Evolutionary conservation across 2,888 invertebrate genomes (phyloP).

Genomic region (Reticulitermes lucifugus): DNA sequence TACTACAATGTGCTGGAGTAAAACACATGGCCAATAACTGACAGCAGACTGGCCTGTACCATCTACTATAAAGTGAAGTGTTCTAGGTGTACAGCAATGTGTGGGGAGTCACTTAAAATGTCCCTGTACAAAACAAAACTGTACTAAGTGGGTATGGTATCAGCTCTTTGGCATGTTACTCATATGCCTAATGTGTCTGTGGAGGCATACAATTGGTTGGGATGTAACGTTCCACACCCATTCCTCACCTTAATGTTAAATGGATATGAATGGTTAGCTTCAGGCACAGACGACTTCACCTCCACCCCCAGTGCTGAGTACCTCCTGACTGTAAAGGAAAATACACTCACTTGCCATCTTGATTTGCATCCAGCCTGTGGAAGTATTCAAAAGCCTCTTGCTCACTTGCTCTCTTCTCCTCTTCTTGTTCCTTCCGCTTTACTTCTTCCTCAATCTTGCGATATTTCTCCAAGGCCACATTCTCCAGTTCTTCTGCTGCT

Average conservation of each 20-base stretch:
- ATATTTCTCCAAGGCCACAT: slow-evolving; percentile 80
- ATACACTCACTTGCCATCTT: slow-evolving; percentile 71
- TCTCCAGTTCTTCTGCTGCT: slow-evolving; percentile 79
- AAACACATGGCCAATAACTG: too few species aligned
- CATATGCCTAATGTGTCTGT: neutral
- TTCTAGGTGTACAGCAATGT: too few species aligned
- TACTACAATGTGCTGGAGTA: too few species aligned
- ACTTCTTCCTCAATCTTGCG: slow-evolving; percentile 72
- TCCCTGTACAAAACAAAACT: too few species aligned
- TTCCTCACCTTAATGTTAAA: too few species aligned
- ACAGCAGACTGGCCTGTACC: too few species aligned
- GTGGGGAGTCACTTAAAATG: too few species aligned
- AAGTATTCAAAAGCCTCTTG: slow-evolving; percentile 82
- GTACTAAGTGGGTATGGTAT: too few species aligned
- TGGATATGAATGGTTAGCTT: too few species aligned
- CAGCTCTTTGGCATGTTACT: neutral
- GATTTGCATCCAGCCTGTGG: slow-evolving; percentile 81
- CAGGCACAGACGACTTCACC: too few species aligned
- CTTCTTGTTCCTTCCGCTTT: slow-evolving; percentile 69
- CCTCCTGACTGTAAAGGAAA: neutral
- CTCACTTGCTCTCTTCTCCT: slow-evolving; percentile 68
- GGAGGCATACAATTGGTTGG: neutral
- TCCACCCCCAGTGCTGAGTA: too few species aligned
- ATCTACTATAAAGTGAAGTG: too few species aligned
- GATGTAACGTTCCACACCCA: neutral